A percentile compares a stretch with the other conserved stretches of the same genome.
Evolutionary conservation across 2,113 vertebrate genomes (phyloP).

Genomic region (Delphinapterus leucas): DNA sequence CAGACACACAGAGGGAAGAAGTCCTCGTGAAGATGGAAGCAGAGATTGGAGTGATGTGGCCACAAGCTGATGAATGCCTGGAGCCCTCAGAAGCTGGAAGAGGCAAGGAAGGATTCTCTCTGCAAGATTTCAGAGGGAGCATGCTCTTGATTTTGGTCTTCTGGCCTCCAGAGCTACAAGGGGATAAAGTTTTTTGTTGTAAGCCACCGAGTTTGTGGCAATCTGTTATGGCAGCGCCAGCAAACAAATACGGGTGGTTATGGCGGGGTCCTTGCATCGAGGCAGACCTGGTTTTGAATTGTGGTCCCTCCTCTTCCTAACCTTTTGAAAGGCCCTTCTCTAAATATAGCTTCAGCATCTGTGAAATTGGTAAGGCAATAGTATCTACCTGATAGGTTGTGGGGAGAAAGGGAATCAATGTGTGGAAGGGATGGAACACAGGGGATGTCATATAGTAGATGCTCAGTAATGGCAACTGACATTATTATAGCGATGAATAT

Average conservation of each 20-base stretch:
- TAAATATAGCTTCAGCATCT: neutral
- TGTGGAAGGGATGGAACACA: neutral
- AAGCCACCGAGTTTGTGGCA: neutral
- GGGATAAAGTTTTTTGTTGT: neutral
- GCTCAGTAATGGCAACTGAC: neutral
- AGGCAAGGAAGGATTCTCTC: neutral
- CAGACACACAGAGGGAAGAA: neutral
- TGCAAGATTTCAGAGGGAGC: neutral
- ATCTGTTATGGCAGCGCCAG: neutral
- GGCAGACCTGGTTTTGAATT: neutral
- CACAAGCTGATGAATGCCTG: neutral
- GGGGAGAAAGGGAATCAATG: neutral
- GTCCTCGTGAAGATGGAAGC: neutral
- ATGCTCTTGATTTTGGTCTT: neutral
- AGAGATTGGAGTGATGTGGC: neutral
- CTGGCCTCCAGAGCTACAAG: neutral
- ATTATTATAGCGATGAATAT: fast-evolving
- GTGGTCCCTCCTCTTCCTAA: neutral
- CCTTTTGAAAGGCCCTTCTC: neutral
- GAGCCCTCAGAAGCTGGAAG: neutral
- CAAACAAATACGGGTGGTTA: neutral
- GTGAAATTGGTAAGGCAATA: neutral
- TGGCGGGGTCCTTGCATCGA: neutral
- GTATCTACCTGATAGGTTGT: neutral
- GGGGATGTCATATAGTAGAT: neutral